Evolutionary conservation across 2,113 vertebrate genomes (phyloP), one percentile per base, ranked within the genome.

Genomic region (Onychostruthus taczanowskii): DNA sequence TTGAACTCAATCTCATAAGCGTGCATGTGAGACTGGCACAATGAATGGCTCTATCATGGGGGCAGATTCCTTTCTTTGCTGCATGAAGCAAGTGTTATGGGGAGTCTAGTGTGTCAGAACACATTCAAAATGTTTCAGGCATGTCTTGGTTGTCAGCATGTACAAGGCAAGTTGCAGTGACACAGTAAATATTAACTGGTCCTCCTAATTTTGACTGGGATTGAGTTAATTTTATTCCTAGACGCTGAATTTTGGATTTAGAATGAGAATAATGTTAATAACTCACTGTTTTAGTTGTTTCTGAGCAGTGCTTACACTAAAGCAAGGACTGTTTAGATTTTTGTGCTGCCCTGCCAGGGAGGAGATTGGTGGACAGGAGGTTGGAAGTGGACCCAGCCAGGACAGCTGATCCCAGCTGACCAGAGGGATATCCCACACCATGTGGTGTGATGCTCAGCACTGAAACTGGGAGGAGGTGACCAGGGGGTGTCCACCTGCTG

Each of bases 41-140:
- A 33, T 27, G 27, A 18, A 5, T 75, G 39, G 39, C 39, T 12
- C 8, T 35, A 6, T 47, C 30, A 16, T 7, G 4, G 39, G 13
- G 43, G 3, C 22, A 52, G 14, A 31, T 78, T 35, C 2, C 0
- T 62, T 69, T 30, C 43, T 84, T 69, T 11, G 5, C 43, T 75
- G 33, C 2, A 0, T 44, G 61, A 63, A 53, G 11, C 5, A 0
- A 35, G 8, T 1, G 1, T 22, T 35, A 76, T 16, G 12, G 27
- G 41, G 33, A 59, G 23, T 52, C 27, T 37, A 19, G 8, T 0
- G 0, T 44, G 17, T 83, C n/a, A 69, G 39, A 77, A 87, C 61
- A 7, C 2, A 37, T 44, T 16, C 10, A 21, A 1, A 56, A 55
- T 43, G 13, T 53, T 84, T 50, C 39, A 30, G 30, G n/a, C 2